A percentile compares a stretch with the other conserved stretches of the same genome.
phyloP scores from a whole-genome alignment of 2,888 invertebrate species.

The Lycaena phlaeas region DNA sequence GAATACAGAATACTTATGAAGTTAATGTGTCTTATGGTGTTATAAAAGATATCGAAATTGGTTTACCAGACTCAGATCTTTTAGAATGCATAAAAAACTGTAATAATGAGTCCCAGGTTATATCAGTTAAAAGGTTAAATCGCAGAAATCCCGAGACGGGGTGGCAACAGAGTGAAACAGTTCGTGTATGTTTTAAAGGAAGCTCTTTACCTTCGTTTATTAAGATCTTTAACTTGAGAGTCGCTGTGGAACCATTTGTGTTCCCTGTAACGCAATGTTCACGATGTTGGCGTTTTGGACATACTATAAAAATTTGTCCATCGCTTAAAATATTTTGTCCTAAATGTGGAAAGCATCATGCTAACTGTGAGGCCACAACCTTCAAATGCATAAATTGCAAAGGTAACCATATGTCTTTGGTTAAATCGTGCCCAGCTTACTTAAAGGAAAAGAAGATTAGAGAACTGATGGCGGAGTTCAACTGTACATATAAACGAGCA shows the following conservation, averaged over 20 bases:
- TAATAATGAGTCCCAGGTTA: background rate
- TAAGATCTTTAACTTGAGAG: constrained; percentile 2
- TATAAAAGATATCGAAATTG: background rate
- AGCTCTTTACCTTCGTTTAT: constrained; percentile 10
- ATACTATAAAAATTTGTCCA: constrained; percentile 13
- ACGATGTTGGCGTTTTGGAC: constrained; percentile 14
- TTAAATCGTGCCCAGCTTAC: constrained; percentile 15
- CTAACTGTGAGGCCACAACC: constrained; percentile 13
- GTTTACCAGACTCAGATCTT: background rate
- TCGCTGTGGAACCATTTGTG: constrained; percentile 14
- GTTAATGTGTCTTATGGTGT: background rate
- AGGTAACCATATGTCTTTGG: constrained; percentile 17
- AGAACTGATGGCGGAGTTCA: constrained; percentile 18
- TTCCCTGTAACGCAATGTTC: constrained; percentile 18
- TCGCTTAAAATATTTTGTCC: constrained; percentile 12
- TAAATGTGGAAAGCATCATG: constrained; percentile 15
- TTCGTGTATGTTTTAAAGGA: constrained; percentile 15
- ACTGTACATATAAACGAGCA: constrained; percentile 14
- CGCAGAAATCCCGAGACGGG: background rate
- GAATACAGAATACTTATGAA: background rate
- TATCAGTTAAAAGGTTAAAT: background rate
- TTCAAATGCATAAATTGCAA: constrained; percentile 18
- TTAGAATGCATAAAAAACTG: background rate
- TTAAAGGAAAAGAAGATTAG: constrained; percentile 16
- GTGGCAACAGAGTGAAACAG: constrained; percentile 11